These are phyloP conservation scores for Clivina fossor DNA, from an alignment of 2,888 invertebrate genomes.

Conservation along the genomic window DNA sequence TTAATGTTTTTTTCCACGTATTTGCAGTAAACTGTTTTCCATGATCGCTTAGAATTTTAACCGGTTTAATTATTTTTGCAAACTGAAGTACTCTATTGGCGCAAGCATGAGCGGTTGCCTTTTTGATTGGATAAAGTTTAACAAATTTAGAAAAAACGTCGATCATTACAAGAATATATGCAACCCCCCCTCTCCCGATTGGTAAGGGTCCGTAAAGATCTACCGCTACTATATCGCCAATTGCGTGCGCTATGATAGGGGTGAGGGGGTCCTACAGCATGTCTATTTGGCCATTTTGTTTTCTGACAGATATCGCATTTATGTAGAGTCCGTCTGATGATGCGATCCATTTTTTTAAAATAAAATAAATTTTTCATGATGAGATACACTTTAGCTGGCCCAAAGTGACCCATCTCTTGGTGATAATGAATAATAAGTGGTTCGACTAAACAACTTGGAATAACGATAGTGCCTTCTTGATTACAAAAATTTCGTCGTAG, in stretches of 20 bases:
- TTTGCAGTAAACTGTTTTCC: slow-evolving; percentile 40
- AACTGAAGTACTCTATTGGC: slow-evolving; percentile 28
- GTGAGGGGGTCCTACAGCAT: neutral
- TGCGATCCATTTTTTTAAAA: neutral
- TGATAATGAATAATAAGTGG: too few relatives aligned
- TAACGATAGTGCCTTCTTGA: too few relatives aligned
- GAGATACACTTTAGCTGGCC: neutral
- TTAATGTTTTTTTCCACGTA: slow-evolving; percentile 31
- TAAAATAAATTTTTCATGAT: slow-evolving; percentile 5
- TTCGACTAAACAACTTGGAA: too few relatives aligned
- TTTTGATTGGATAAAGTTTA: slow-evolving; percentile 37
- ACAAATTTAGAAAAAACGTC: slow-evolving; percentile 42
- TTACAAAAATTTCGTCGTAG: too few relatives aligned
- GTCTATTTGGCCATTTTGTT: slow-evolving; percentile 11
- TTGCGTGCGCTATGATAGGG: slow-evolving; percentile 23
- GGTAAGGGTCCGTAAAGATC: slow-evolving; percentile 40
- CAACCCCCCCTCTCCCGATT: slow-evolving; percentile 29
- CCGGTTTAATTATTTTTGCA: slow-evolving; percentile 13
- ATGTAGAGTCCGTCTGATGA: neutral
- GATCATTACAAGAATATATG: slow-evolving; percentile 40
- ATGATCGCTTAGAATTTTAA: slow-evolving; percentile 35
- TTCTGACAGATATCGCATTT: slow-evolving; percentile 9
- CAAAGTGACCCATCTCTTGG: too few relatives aligned
- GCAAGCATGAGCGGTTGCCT: slow-evolving; percentile 36
- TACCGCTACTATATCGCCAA: slow-evolving; percentile 37